phyloP scores from a whole-genome alignment of 2,797 vertebrate species.

The Hyperoplus immaculatus region DNA sequence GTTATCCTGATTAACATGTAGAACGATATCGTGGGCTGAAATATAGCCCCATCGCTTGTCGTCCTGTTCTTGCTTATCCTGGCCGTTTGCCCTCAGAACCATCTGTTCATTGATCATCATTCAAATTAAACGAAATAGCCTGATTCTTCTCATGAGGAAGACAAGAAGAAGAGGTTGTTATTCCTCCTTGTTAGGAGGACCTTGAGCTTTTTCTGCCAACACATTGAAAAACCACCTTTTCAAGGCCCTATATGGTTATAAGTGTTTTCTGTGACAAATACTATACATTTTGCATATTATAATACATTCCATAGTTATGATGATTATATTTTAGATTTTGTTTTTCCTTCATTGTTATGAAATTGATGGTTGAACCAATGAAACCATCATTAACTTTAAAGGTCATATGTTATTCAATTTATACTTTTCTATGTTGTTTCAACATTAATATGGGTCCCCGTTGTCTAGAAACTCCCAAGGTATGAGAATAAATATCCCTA shows the following conservation, averaged over 20 bases:
- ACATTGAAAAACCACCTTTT: background rate
- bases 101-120: slow-evolving; percentile 53
- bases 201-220: background rate
- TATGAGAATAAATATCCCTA: too few species aligned
- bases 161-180: slow-evolving; percentile 1
- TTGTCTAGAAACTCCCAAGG: too few species aligned
- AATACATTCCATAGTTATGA: background rate
- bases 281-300: background rate
- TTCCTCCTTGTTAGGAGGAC: background rate
- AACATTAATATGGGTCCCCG: too few species aligned
- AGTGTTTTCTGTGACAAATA: background rate
- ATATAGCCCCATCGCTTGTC: slow-evolving; percentile 11
- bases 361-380: background rate
- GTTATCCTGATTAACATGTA: slow-evolving; percentile 52
- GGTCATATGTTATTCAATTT: too few species aligned
- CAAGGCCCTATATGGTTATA: background rate
- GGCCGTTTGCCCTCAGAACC: slow-evolving; percentile 51
- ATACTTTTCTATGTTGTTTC: too few species aligned
- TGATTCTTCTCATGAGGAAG: slow-evolving; percentile 5
- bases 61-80: slow-evolving; percentile 25
- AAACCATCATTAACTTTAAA: too few species aligned
- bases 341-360: background rate
- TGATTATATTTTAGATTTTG: background rate
- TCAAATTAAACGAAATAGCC: slow-evolving; percentile 40
- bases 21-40: slow-evolving; percentile 30